These are phyloP conservation scores for Catharus minimus DNA, from an alignment of 2,113 vertebrate species.

Conservation along the genomic window DNA sequence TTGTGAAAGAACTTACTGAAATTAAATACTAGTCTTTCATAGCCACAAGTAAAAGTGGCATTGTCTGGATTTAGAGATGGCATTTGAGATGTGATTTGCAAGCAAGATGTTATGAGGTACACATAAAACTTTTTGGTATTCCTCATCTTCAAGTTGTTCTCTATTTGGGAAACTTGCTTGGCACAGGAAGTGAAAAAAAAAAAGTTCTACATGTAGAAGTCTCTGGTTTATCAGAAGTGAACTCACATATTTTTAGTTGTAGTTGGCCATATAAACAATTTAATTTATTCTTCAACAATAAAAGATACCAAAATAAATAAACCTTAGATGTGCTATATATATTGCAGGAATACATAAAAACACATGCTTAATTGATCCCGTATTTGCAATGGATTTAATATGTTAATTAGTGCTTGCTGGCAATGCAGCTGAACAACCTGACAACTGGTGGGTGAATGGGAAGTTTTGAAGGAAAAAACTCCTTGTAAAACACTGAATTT, in stretches of 20 bases:
- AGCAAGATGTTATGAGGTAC: background rate
- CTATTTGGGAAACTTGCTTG: background rate
- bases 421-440: background rate
- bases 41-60: background rate
- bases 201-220: background rate
- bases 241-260: background rate
- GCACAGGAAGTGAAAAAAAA: background rate
- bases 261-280: background rate
- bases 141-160: background rate
- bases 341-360: background rate
- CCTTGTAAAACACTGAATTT: background rate
- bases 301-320: background rate
- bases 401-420: background rate
- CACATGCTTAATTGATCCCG: background rate
- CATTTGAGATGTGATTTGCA: background rate
- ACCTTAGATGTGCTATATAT: background rate
- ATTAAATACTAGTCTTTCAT: background rate
- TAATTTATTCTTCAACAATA: background rate
- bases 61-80: background rate
- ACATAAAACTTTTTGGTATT: background rate
- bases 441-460: background rate
- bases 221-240: background rate
- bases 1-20: background rate
- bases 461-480: background rate
- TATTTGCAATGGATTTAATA: background rate